Evolutionary conservation across 2,888 invertebrate genomes (phyloP).

Genomic region (Limnephilus auricula): DNA sequence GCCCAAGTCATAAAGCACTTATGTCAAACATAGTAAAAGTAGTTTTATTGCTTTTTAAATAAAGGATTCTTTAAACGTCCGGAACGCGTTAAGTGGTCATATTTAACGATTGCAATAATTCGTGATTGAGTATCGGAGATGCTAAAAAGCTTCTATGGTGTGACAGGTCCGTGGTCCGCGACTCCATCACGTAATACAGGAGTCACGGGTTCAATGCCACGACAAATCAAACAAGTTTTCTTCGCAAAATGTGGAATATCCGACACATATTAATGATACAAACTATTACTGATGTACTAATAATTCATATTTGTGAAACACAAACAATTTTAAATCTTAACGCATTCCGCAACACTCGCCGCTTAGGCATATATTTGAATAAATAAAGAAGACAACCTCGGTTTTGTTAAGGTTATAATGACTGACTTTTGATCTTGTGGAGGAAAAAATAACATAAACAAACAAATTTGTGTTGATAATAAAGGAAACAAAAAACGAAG

Average conservation of each 20-base stretch:
- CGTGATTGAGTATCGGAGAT: neutral
- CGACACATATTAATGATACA: neutral
- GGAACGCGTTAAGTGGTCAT: neutral
- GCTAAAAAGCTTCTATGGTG: neutral
- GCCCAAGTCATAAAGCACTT: neutral
- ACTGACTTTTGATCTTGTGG: neutral
- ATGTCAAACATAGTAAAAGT: neutral
- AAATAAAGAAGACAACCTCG: neutral
- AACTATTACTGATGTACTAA: neutral
- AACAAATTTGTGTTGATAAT: neutral
- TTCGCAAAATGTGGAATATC: neutral
- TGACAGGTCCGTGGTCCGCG: neutral
- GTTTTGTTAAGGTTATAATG: neutral
- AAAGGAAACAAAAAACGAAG: too few relatives aligned
- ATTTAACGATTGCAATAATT: neutral
- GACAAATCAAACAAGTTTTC: neutral
- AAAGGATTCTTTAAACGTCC: neutral
- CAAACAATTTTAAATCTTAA: neutral
- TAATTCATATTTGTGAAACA: neutral
- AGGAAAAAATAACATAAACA: neutral
- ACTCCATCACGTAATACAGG: neutral
- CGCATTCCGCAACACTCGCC: neutral
- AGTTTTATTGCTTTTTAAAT: neutral
- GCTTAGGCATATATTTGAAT: neutral
- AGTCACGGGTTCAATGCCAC: neutral